Evolutionary conservation across 2,113 vertebrate species (phyloP).

Genomic region (Caracal caracal): DNA sequence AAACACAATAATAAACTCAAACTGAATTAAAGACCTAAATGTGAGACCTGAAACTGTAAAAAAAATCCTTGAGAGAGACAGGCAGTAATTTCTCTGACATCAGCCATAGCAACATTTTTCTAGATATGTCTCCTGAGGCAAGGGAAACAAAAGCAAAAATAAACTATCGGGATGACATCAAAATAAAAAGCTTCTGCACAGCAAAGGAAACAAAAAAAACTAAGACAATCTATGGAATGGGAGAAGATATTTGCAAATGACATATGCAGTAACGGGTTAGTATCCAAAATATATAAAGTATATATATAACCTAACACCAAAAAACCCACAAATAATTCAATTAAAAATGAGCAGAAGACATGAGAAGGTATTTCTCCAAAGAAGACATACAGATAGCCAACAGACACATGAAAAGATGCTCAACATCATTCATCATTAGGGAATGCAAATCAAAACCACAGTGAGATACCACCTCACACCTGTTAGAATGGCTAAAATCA

Average conservation of each 20-base stretch:
- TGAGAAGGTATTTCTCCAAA: not conserved
- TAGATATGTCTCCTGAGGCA: not conserved
- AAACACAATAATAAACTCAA: not conserved
- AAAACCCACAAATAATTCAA: not conserved
- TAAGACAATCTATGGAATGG: not conserved
- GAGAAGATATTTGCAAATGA: not conserved
- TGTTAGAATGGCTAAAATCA: not conserved
- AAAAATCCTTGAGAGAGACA: not conserved
- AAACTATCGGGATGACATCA: not conserved
- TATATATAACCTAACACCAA: not conserved
- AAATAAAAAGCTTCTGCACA: not conserved
- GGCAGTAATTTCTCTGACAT: not conserved
- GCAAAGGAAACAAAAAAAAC: not conserved
- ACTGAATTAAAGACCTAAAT: not conserved
- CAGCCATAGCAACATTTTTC: not conserved
- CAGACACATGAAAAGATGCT: not conserved
- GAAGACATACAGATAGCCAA: not conserved
- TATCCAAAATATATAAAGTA: not conserved
- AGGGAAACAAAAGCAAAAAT: not conserved
- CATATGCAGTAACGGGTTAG: not conserved
- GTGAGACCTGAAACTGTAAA: not conserved
- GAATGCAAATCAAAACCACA: not conserved
- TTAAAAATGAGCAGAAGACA: not conserved
- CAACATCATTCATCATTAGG: not conserved
- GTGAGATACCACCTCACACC: not conserved